Conservation (phyloP, 2,888 invertebrate genomes). For the Diachrysia chrysitis region DNA sequence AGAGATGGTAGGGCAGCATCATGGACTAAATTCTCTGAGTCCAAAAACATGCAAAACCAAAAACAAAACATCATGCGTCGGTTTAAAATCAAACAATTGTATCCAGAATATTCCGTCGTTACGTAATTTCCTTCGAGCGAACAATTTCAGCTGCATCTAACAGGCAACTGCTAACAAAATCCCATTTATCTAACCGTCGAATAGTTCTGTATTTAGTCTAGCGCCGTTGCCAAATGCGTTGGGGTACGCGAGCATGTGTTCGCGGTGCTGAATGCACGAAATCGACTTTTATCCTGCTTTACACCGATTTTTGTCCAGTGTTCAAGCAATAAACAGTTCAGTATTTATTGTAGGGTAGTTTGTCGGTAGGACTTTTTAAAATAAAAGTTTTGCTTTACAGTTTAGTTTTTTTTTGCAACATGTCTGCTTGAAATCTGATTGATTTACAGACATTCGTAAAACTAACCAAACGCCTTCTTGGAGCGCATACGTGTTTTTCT, state of each 20-base stretch:
- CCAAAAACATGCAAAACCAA: too few relatives aligned
- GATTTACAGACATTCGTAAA: too few relatives aligned
- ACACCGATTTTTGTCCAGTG: constrained; percentile 17
- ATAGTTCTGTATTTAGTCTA: constrained; percentile 60
- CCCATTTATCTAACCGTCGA: constrained; percentile 55
- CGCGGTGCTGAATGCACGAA: constrained; percentile 20
- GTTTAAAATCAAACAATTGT: background rate
- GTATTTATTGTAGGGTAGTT: background rate
- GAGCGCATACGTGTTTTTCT: too few relatives aligned
- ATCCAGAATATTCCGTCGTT: background rate
- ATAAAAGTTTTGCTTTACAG: too few relatives aligned
- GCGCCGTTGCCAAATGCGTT: constrained; percentile 54
- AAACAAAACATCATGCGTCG: too few relatives aligned
- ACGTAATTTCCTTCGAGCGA: constrained; percentile 8
- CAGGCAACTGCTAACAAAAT: constrained; percentile 40
- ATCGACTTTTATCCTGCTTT: constrained; percentile 45
- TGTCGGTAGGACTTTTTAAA: background rate
- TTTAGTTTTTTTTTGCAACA: too few relatives aligned
- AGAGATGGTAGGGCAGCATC: too few relatives aligned
- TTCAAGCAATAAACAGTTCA: background rate
- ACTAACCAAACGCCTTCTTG: too few relatives aligned
- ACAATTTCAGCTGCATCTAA: constrained; percentile 9
- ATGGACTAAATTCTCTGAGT: too few relatives aligned
- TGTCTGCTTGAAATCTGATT: too few relatives aligned
- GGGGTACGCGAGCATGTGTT: constrained; percentile 20